These are phyloP conservation scores for Felis catus DNA, from an alignment of 2,113 vertebrate species.

Conservation along the genomic window DNA sequence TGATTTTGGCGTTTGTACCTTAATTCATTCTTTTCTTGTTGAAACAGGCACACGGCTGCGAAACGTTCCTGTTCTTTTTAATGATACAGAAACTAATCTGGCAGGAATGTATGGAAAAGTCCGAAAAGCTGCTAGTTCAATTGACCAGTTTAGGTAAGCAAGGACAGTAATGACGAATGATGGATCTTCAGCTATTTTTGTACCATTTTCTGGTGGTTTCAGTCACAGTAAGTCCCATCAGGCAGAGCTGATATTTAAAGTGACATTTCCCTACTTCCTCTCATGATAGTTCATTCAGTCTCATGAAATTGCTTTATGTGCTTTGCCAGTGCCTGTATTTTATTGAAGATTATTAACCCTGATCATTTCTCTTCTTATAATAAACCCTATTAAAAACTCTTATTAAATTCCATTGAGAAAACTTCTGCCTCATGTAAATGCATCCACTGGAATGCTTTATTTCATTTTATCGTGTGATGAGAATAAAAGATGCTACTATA, in stretches of 20 bases:
- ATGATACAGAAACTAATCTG: constrained; percentile 86
- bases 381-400: background rate
- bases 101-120: constrained; percentile 94
- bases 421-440: background rate
- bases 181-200: background rate
- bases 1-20: background rate
- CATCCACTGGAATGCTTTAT: background rate
- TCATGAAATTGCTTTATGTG: background rate
- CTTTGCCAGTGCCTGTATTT: background rate
- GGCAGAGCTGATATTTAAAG: background rate
- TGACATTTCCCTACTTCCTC: background rate
- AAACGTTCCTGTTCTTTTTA: constrained; percentile 94
- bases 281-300: background rate
- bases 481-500: background rate
- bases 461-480: background rate
- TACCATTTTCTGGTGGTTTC: background rate
- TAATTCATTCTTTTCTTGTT: background rate
- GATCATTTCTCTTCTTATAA: background rate
- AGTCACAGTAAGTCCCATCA: background rate
- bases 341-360: background rate
- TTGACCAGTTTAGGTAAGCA: constrained; percentile 95
- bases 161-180: background rate
- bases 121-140: constrained; percentile 95
- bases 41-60: constrained; percentile 91
- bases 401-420: constrained; percentile 23